Percentiles rank a stretch among this genome's conserved stretches.
phyloP scores from a whole-genome alignment of 1,140 invertebrate species.

The Drosophila lini region DNA sequence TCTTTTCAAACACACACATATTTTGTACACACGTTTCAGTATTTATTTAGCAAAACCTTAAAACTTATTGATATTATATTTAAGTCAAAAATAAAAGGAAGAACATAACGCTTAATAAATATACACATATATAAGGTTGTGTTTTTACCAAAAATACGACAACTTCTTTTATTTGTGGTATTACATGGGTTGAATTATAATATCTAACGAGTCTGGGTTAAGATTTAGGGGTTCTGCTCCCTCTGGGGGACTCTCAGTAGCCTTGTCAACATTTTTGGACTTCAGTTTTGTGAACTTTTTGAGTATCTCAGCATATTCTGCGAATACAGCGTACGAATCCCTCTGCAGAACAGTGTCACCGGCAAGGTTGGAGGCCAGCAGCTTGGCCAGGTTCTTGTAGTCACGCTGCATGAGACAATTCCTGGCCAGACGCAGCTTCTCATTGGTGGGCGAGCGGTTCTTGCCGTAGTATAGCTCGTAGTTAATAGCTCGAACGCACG shows the following conservation, averaged over 20 bases:
- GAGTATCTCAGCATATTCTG: constrained; percentile 2
- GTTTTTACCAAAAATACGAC: constrained; percentile 66
- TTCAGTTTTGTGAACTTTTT: constrained; percentile 9
- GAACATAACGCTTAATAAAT: constrained; percentile 78
- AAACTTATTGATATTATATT: constrained; percentile 72
- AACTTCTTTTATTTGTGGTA: constrained; percentile 5
- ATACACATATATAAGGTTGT: constrained; percentile 66
- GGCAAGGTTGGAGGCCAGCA: constrained; percentile 15
- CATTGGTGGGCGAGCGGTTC: not conserved
- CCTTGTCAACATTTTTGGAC: not conserved
- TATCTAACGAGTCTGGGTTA: not conserved
- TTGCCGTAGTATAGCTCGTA: not conserved
- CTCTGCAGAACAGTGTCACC: constrained; percentile 6
- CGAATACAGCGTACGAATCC: not conserved
- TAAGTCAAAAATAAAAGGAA: constrained; percentile 79
- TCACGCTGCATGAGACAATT: constrained; percentile 15
- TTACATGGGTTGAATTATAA: not conserved
- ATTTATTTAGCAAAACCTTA: constrained; percentile 75
- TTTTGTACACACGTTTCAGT: constrained; percentile 79
- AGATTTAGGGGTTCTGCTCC: not conserved
- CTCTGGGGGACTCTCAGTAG: not conserved
- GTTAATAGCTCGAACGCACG: not conserved
- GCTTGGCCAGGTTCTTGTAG: constrained; percentile 30
- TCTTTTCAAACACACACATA: constrained; percentile 54
- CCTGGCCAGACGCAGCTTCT: constrained; percentile 19